Evolutionary conservation across 2,888 invertebrate genomes (phyloP).

Genomic region (Augiades crinisus): DNA sequence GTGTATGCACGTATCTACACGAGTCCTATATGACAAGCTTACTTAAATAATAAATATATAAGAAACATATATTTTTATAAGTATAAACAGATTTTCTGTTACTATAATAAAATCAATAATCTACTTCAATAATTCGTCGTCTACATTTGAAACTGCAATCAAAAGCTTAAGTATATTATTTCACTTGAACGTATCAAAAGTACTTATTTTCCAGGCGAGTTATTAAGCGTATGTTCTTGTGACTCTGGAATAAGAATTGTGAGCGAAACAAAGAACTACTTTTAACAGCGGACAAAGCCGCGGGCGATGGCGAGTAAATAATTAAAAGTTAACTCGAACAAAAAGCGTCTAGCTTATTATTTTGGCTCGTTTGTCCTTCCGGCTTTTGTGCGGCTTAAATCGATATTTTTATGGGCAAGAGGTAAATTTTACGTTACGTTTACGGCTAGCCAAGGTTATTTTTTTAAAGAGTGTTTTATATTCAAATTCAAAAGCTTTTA

Average conservation of each 20-base stretch:
- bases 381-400: conserved; percentile 7
- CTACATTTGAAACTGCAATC: no score
- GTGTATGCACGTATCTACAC: no score
- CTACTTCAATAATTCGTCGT: no score
- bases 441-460: no score
- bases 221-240: conserved; percentile 6
- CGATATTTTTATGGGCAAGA: neutral
- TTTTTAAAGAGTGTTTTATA: no score
- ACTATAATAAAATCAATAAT: no score
- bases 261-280: conserved; percentile 17
- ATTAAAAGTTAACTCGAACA: conserved; percentile 23
- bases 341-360: conserved; percentile 20
- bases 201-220: neutral
- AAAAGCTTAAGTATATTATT: neutral
- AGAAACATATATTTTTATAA: no score
- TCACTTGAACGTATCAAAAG: neutral
- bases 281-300: conserved; percentile 16
- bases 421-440: neutral
- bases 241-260: conserved; percentile 8
- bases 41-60: no score
- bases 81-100: no score
- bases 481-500: no score
- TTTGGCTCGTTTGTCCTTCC: conserved; percentile 17
- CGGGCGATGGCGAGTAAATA: conserved; percentile 17
- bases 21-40: no score